Percentiles rank a stretch among this genome's conserved stretches.
Evolutionary conservation across 2,888 invertebrate species (phyloP).

Genomic region (Eupithecia inturbata): DNA sequence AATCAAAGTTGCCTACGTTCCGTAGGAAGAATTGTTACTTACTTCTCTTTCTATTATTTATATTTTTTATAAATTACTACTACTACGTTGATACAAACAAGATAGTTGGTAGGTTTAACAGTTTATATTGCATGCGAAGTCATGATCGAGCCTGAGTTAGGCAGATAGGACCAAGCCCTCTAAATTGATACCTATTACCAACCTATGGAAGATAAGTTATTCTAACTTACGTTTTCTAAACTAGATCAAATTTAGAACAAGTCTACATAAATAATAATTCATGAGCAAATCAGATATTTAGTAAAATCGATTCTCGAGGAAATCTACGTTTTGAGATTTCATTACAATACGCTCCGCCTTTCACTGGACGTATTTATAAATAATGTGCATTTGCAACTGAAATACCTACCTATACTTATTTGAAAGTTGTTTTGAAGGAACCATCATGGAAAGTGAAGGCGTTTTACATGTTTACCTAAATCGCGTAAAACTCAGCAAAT

Average conservation of each 20-base stretch:
- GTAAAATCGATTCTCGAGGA: slow-evolving; percentile 44
- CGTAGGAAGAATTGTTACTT: not conserved
- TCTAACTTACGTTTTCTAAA: not conserved
- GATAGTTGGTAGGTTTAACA: not conserved
- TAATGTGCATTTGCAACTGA: slow-evolving; percentile 25
- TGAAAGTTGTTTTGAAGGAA: slow-evolving; percentile 22
- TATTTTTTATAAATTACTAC: not conserved
- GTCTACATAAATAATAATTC: slow-evolving; percentile 36
- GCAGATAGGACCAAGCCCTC: not conserved
- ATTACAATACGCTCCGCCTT: slow-evolving; percentile 37
- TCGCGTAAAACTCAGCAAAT: not conserved
- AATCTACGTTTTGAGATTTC: slow-evolving; percentile 41
- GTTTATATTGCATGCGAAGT: not conserved
- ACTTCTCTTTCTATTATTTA: slow-evolving; percentile 21
- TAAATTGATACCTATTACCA: not conserved
- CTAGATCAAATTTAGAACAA: slow-evolving; percentile 14
- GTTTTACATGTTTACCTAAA: slow-evolving; percentile 1
- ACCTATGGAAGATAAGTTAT: not conserved
- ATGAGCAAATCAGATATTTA: slow-evolving; percentile 35
- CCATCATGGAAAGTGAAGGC: slow-evolving; percentile 11
- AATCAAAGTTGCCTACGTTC: not conserved
- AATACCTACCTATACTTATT: slow-evolving; percentile 17
- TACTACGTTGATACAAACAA: not conserved
- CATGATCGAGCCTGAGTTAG: not conserved
- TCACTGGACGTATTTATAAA: slow-evolving; percentile 39